phyloP scores from a whole-genome alignment of 2,113 vertebrate species.

The Ctenodactylus gundi region DNA sequence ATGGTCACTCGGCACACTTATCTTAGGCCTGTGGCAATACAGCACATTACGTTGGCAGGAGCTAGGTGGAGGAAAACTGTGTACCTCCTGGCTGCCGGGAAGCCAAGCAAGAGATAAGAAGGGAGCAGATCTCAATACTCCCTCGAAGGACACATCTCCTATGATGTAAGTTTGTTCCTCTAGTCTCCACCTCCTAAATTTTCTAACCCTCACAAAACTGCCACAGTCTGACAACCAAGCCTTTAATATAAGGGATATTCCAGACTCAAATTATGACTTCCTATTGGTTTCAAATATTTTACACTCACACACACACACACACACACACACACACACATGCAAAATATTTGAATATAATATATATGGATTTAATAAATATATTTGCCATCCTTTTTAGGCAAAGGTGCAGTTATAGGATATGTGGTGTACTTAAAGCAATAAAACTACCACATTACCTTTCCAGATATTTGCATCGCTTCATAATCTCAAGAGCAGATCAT shows the following conservation, averaged over 20 bases:
- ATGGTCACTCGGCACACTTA: too few species aligned
- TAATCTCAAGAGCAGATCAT: too few species aligned
- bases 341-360: too few species aligned
- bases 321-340: too few species aligned
- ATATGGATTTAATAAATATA: not conserved
- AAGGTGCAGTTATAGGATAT: not conserved
- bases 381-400: not conserved
- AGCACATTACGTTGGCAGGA: not conserved
- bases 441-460: not conserved
- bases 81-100: not conserved
- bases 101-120: not conserved
- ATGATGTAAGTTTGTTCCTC: not conserved
- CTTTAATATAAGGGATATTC: not conserved
- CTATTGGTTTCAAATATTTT: not conserved
- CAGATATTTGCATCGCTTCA: not conserved
- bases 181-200: not conserved
- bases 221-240: not conserved
- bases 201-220: not conserved
- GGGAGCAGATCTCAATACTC: too few species aligned
- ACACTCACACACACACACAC: too few species aligned
- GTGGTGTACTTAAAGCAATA: not conserved
- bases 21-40: not conserved
- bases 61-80: not conserved
- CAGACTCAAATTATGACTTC: not conserved
- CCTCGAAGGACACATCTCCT: not conserved